Evolutionary conservation across 2,888 invertebrate genomes (phyloP).

Genomic region (Tupiocoris notatus): DNA sequence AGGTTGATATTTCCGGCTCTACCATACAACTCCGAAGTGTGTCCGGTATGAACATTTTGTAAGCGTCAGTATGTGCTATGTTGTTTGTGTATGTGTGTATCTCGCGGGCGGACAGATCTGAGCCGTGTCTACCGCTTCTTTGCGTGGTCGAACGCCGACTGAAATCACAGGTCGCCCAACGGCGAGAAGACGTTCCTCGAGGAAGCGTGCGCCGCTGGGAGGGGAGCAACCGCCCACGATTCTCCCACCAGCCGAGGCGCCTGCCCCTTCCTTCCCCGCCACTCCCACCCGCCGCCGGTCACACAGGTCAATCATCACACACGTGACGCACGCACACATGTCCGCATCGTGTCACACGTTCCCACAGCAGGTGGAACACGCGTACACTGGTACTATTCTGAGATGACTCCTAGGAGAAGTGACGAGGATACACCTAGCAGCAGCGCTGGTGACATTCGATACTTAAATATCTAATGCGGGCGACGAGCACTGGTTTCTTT

Average conservation of each 20-base stretch:
- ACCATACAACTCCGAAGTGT: constrained; percentile 92
- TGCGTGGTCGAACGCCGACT: constrained; percentile 39
- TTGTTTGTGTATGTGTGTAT: neutral
- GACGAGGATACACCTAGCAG: too few relatives aligned
- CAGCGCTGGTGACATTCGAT: neutral
- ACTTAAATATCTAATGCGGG: neutral
- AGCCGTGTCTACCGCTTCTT: constrained; percentile 42
- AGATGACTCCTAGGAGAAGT: too few relatives aligned
- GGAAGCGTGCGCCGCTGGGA: constrained; percentile 6
- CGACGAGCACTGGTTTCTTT: neutral
- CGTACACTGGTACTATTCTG: neutral
- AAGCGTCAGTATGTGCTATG: neutral
- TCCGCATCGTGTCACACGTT: neutral
- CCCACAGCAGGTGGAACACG: neutral
- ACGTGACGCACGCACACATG: neutral
- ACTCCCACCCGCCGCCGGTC: neutral
- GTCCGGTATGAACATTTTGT: constrained; percentile 85
- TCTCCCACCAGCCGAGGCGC: constrained; percentile 21
- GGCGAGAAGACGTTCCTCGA: neutral
- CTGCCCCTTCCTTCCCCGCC: constrained; percentile 3
- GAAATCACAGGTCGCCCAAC: constrained; percentile 6
- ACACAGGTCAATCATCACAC: neutral
- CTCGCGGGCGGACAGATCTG: constrained; percentile 30
- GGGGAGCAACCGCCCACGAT: constrained; percentile 32
- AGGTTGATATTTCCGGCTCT: constrained; percentile 91